phyloP scores from a whole-genome alignment of 1,140 invertebrate species.

The Doryteuthis pealeii region DNA sequence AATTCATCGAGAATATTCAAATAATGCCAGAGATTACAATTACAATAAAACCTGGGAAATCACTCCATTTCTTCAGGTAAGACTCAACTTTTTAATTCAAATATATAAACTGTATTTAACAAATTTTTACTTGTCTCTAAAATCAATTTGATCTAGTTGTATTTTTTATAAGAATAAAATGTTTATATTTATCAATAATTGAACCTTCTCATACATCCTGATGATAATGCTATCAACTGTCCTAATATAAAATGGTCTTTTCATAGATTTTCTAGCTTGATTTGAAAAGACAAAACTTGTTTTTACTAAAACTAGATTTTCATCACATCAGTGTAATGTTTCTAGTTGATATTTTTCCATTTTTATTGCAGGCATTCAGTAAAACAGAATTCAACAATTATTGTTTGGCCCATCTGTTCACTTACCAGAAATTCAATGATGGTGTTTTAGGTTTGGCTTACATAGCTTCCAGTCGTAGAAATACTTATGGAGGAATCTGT shows the following conservation, averaged over 20 bases:
- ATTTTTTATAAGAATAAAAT: too few species aligned
- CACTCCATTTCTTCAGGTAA: neutral
- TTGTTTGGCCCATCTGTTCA: conserved; percentile 94
- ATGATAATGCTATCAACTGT: too few species aligned
- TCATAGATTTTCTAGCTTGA: too few species aligned
- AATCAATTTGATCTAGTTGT: too few species aligned
- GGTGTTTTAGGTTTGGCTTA: conserved; percentile 94
- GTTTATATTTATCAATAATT: too few species aligned
- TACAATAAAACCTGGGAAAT: neutral
- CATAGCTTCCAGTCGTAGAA: conserved; percentile 87
- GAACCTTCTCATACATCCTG: too few species aligned
- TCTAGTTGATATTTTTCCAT: neutral
- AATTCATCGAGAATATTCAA: neutral
- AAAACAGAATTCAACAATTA: conserved; percentile 87
- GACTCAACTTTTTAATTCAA: neutral
- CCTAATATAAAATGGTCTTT: too few species aligned
- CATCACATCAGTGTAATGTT: too few species aligned
- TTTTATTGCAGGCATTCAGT: conserved; percentile 43
- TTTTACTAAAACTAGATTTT: too few species aligned
- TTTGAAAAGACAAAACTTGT: too few species aligned
- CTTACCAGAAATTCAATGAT: conserved; percentile 92
- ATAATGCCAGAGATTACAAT: neutral
- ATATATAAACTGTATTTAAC: neutral
- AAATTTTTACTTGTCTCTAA: too few species aligned
- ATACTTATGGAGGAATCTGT: conserved; percentile 94